Conservation (phyloP, 2,797 vertebrate species). For the Crenichthys baileyi region DNA sequence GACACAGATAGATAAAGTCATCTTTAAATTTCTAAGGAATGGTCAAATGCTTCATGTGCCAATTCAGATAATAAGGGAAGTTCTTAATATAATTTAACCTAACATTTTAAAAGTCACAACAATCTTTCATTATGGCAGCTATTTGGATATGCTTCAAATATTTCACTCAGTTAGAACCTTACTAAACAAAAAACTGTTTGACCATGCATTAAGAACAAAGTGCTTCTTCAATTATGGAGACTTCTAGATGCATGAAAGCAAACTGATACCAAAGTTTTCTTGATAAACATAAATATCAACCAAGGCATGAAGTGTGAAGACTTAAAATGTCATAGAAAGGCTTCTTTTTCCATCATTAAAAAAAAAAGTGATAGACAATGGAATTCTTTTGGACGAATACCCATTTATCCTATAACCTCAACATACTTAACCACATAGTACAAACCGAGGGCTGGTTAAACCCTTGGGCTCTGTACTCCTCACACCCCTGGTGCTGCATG, state of each 20-base stretch:
- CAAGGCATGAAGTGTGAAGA: not conserved
- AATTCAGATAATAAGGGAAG: not conserved
- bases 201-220: not conserved
- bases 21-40: not conserved
- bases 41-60: not conserved
- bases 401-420: not conserved
- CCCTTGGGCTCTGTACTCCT: constrained; percentile 34
- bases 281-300: not conserved
- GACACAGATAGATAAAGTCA: not conserved
- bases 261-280: not conserved
- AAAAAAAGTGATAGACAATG: not conserved
- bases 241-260: not conserved
- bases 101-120: not conserved
- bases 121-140: not conserved
- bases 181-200: not conserved
- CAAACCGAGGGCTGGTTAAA: constrained; percentile 26
- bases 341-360: not conserved
- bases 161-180: not conserved
- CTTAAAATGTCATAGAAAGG: not conserved
- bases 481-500: constrained; percentile 16
- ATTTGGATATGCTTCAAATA: not conserved
- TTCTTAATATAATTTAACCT: not conserved
- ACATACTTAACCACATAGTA: constrained; percentile 10
- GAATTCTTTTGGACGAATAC: not conserved
- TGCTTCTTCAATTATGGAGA: not conserved